Evolutionary conservation across 2,888 invertebrate genomes (phyloP), one percentile per base, ranked within the genome.

Genomic region (Nemoura dubitans): DNA sequence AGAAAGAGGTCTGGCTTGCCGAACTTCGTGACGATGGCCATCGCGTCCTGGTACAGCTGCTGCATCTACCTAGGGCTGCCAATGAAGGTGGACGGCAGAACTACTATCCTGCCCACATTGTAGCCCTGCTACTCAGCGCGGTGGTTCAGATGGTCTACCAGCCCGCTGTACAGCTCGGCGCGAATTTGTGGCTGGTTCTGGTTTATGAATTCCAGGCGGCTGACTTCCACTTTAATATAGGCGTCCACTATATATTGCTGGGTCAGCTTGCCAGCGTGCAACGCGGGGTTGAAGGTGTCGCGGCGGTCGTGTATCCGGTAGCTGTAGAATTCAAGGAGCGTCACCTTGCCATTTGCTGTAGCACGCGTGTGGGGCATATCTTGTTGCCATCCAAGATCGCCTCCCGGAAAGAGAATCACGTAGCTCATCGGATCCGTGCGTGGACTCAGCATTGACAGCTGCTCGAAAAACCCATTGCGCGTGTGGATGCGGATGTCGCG

Each of bases 21-120:
- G 88, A 88, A 87, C 86, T 88, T 26, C 59, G 87, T 88, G 86
- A 89, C 87, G 29, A 89, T 88, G 25, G 88, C 88, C 89, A 89
- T 89, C 86, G 89, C 88, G 88, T 88, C 89, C 86, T 88, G 86
- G 87, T 87, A 89, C 83, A 87, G 85, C 87, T 88, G 87, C 27
- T 87, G 87, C 86, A 87, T 87, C 86, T 88, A 87, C 76, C 88
- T 76, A 26, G 88, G 86, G 59, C 87, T 87, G 87, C 87, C 88
- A 86, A 87, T 85, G 87, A 87, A 88, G 80, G 87, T 87, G 25
- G 88, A 88, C 21, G 88, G 87, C 87, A 89, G 87, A 87, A 89
- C 88, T 86, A 88, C 87, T 27, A 30, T 83, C 42, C 87, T 86
- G 87, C 88, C 88, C 85, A 89, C 88, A 87, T 29, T 86, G 36